Evolutionary conservation across 2,113 vertebrate genomes (phyloP), one percentile per base, ranked within the genome.

Genomic region (Hippocampus zosterae): DNA sequence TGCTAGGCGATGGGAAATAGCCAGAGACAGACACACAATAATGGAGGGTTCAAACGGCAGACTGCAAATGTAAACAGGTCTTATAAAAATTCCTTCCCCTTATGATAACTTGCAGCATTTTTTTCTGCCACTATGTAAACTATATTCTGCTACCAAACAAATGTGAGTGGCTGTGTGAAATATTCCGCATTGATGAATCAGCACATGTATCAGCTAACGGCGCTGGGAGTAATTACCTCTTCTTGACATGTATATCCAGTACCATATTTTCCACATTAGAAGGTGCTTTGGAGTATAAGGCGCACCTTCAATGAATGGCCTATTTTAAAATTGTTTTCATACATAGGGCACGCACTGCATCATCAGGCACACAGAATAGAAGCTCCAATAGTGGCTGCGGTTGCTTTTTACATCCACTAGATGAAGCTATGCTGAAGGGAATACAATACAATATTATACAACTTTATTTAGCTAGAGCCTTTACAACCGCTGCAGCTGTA

Each of bases 211-310:
- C 82, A 69, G 78, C 80, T 88, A 90, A 90, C 80, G 87, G 87
- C 81, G 81, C 84, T 91, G 76, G 74, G 83, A 89, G 86, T 91
- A 91, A 92, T 90, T 88, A 90, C 88, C 82, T 56, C n/a, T 48
- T 72, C 7, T 62, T 23, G 23, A 61, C 42, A 48, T 72, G 73
- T 71, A 19, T 53, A 37, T 57, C 13, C 13, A 25, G 11, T 57
- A 57, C 10, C 2, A 11, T 56, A 37, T 6, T 37, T 37, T 37
- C 33, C 33, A 37, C 33, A 37, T 37, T 37, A 6, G 33, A 37
- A 37, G 33, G 5, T 37, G 33, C 33, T 37, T 37, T 5, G 1
- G 33, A 37, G 33, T 37, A 37, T 37, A 37, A 6, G 33, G 33
- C 5, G 33, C 5, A 37, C 33, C 33, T 37, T 37, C 33, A 37